A percentile compares a stretch with the other conserved stretches of the same genome.
Conservation (phyloP, 1,140 invertebrate genomes). For the Scylla paramamosain region DNA sequence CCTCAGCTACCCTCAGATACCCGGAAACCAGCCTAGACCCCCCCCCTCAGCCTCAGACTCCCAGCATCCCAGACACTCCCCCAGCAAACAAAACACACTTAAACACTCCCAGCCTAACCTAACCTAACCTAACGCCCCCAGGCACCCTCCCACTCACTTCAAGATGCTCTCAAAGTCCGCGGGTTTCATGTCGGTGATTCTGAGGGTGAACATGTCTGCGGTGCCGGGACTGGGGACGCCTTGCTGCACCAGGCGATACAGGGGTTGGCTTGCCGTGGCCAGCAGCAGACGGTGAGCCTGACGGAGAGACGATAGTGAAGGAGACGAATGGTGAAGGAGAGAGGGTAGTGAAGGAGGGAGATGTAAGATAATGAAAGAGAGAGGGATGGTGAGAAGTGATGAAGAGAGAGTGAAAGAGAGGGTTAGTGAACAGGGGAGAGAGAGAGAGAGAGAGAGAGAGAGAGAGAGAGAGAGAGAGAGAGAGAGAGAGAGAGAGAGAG, state of each 20-base stretch:
- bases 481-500: too few species aligned
- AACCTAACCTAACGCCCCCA: too few species aligned
- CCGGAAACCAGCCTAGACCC: too few species aligned
- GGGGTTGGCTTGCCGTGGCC: constrained; percentile 76
- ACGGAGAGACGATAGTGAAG: not conserved
- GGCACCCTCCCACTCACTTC: constrained; percentile 63
- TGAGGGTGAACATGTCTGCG: constrained; percentile 69
- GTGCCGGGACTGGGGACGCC: constrained; percentile 60
- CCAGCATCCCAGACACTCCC: too few species aligned
- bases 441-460: not conserved
- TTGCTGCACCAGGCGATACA: constrained; percentile 71
- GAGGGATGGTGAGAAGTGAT: not conserved
- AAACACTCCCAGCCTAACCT: too few species aligned
- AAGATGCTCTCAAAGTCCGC: constrained; percentile 75
- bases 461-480: too few species aligned
- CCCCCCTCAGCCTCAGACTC: too few species aligned
- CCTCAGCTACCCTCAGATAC: too few species aligned
- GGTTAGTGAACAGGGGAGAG: too few species aligned
- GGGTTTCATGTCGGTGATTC: constrained; percentile 73
- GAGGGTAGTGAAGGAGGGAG: not conserved
- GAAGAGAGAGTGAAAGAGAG: not conserved
- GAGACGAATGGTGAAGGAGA: not conserved
- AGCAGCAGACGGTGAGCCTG: constrained; percentile 76
- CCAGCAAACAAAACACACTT: too few species aligned
- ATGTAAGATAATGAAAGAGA: not conserved